phyloP scores from a whole-genome alignment of 2,797 vertebrate species.

The Ptychobarbus kaznakovi region DNA sequence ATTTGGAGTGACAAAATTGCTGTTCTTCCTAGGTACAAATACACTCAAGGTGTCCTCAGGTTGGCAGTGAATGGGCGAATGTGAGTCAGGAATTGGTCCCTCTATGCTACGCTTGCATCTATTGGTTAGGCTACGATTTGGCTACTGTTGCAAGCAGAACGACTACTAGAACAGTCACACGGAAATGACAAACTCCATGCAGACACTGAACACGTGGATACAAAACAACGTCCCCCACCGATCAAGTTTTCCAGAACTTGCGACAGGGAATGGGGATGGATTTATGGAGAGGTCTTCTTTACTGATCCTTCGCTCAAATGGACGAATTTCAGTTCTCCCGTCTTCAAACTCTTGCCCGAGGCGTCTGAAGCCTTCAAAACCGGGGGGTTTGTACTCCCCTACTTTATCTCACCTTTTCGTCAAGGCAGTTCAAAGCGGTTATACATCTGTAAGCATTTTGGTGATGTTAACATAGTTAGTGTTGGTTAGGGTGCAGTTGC shows the following conservation, averaged over 20 bases:
- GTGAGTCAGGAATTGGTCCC: constrained; percentile 64
- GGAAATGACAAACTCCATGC: constrained; percentile 79
- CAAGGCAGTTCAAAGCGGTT: constrained; percentile 58
- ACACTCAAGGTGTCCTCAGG: constrained; percentile 32
- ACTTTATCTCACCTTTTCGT: constrained; percentile 12
- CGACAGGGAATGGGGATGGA: constrained; percentile 39
- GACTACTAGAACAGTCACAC: constrained; percentile 73
- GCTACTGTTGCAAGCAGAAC: constrained; percentile 77
- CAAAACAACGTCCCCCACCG: constrained; percentile 41
- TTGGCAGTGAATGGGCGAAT: constrained; percentile 60
- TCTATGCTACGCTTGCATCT: constrained; percentile 71
- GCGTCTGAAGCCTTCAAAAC: constrained; percentile 50
- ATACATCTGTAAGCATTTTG: constrained; percentile 98
- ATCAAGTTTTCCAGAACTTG: constrained; percentile 37
- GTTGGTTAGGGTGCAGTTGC: constrained; percentile 95
- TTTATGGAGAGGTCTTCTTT: constrained; percentile 45
- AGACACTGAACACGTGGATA: constrained; percentile 66
- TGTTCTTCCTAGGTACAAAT: constrained; percentile 32
- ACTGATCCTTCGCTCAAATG: constrained; percentile 34
- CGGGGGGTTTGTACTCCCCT: constrained; percentile 32
- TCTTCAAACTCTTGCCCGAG: constrained; percentile 41
- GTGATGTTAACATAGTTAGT: constrained; percentile 99
- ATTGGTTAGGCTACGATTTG: constrained; percentile 77
- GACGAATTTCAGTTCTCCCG: constrained; percentile 47
- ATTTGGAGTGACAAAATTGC: constrained; percentile 26